Base-by-base conservation (phyloP, 2,113 vertebrate genomes). In the Donacobius atricapilla region DNA sequence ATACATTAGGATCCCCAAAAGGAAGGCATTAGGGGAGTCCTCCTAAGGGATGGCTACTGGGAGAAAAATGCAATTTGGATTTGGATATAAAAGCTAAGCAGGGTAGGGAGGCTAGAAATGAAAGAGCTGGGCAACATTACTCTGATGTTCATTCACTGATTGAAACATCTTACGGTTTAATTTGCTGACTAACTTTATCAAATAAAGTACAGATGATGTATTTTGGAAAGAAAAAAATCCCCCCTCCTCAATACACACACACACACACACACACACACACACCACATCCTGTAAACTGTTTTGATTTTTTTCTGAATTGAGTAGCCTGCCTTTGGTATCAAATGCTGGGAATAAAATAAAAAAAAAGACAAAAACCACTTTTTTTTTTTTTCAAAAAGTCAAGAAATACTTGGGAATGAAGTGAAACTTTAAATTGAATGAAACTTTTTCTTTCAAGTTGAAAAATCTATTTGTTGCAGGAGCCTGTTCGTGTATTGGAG, bases 371-470 rank as follows among this genome's bases (percentile, higher is more conserved):
- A 64, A 35, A 47, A 6, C 1, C 18, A 13, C 11, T 4, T 13
- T 27, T 57, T 22, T 48, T 44, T 54, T 7, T 15, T 5, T 27
- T 8, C 1, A 5, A 31, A 50, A 63, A 82, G 33, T 57, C 48
- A 76, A 69, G 40, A 64, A 93, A 83, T 82, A 65, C 58, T 91
- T 65, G 14, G 24, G 54, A 90, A 90, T 77, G 28, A 94, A 80
- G 30, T 31, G 27, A 88, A 83, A 95, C 76, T 95, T 94, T 82
- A 94, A 90, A 87, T 48, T 69, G 81, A 89, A 87, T 35, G 57
- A 79, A 90, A 92, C 51, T 77, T 88, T 93, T 88, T 50, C 85
- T 88, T 94, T 97, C 86, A 89, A 95, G 69, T 53, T 92, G 77
- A 94, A 91, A 93, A 92, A 93, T 91, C 86, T 87, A 37, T 81